Conservation (phyloP, 2,888 invertebrate genomes). For the Harpagoxenus sublaevis region DNA sequence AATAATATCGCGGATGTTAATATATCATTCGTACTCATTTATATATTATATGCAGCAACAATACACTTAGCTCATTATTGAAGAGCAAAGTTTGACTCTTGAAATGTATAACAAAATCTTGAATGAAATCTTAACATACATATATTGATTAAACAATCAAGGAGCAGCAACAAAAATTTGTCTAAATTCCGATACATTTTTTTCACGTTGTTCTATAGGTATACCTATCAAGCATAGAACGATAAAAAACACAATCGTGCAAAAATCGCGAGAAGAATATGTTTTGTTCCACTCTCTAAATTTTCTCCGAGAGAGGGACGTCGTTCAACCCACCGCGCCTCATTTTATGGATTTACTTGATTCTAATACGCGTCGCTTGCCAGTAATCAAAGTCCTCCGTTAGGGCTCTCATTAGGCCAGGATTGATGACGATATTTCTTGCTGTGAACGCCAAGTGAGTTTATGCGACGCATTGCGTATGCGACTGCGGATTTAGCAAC, state of each 20-base stretch:
- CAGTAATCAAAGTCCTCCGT: slow-evolving; percentile 2
- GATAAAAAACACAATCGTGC: background rate
- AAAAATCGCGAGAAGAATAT: background rate
- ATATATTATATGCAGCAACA: background rate
- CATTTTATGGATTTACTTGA: slow-evolving; percentile 26
- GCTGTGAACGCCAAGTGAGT: background rate
- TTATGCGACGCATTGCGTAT: slow-evolving; percentile 9
- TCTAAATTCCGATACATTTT: background rate
- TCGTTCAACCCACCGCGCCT: background rate
- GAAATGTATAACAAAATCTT: background rate
- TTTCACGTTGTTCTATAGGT: background rate
- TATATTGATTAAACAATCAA: background rate
- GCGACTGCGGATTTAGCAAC: background rate
- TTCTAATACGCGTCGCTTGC: slow-evolving; percentile 10
- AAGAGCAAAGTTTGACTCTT: background rate
- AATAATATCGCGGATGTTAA: background rate
- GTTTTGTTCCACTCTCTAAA: slow-evolving; percentile 20
- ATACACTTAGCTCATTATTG: background rate
- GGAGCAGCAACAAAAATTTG: background rate
- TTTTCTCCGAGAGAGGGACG: background rate
- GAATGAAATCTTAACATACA: slow-evolving; percentile 1
- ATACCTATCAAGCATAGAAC: background rate
- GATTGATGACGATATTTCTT: slow-evolving; percentile 11
- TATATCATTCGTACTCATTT: background rate
- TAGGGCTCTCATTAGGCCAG: slow-evolving; percentile 10